Conservation (phyloP, 2,113 vertebrate species). For the Pontoporia blainvillei region DNA sequence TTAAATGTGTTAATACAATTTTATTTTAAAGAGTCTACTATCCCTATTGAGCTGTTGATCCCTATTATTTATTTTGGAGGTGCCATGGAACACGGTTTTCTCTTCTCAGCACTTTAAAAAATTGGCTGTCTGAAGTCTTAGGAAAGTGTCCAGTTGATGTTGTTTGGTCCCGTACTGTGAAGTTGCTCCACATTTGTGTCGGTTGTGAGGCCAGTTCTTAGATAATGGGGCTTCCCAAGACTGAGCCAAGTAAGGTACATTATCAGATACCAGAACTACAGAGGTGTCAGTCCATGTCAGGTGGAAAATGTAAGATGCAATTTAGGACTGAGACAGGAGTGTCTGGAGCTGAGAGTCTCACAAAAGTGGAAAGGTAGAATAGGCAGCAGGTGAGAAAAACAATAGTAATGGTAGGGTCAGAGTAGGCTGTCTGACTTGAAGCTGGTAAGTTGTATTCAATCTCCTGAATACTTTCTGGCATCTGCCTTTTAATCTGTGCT, state of each 20-base stretch:
- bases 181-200: neutral
- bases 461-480: neutral
- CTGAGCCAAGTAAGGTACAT: neutral
- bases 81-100: neutral
- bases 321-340: neutral
- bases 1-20: neutral
- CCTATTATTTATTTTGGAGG: neutral
- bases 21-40: neutral
- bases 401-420: neutral
- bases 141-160: neutral
- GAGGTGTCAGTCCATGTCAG: neutral
- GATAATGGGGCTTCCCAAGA: neutral
- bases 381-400: neutral
- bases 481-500: neutral
- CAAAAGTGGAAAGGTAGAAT: neutral
- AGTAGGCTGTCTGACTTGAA: neutral
- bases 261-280: neutral
- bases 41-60: neutral
- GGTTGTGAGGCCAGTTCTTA: neutral
- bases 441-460: neutral
- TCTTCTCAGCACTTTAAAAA: constrained; percentile 7
- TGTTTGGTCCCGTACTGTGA: neutral
- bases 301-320: neutral
- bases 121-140: neutral
- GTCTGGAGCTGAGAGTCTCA: neutral